Evolutionary conservation across 2,888 invertebrate species (phyloP), one percentile per base, ranked within the genome.

Genomic region (Philhelius pedissequus): DNA sequence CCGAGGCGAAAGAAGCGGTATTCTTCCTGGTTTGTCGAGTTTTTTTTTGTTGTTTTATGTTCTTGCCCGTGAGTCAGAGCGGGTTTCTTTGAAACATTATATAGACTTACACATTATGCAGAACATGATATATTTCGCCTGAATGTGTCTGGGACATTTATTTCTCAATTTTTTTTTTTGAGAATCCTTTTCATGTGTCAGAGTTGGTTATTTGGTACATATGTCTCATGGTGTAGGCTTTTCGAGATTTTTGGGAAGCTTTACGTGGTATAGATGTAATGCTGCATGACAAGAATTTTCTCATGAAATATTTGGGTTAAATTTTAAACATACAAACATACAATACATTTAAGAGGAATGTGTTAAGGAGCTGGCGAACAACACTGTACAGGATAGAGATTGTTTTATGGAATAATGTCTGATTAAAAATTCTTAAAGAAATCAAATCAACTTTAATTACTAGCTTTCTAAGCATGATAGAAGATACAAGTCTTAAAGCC

Each of bases 1-100:
- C 5, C 11, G 40, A 38, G 58, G 40, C 58, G 58, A 25, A 40
- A 40, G 58, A 38, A 20, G 6, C 2, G 22, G 20, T 6, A 11
- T 8, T 56, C 35, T 56, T 56, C 56, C 56, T 56, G 56, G 56
- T 56, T 56, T 56, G 56, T 35, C 13, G 35, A n/a, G 20, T 13
- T 13, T 13, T 25, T 25, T n/a, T 13, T 7, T 48, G 13, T 22
- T n/a, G 20, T 35, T 56, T 32, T 0, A n/a, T 43, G 13, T 11
- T 18, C 45, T 3, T 48, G 18, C 45, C 48, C 30, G 74, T 74
- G 79, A 79, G 74, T 74, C 74, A 68, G 66, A 20, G 15, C 40
- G 35, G 20, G 43, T 22, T 52, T 76, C 30, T 40, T 11, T 64
- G 32, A 27, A 5, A 15, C 18, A 32, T n/a, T n/a, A n/a, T n/a